Percentiles rank a stretch among this genome's conserved stretches.
Evolutionary conservation across 2,888 invertebrate species (phyloP).

Genomic region (Bunonema sp.): DNA sequence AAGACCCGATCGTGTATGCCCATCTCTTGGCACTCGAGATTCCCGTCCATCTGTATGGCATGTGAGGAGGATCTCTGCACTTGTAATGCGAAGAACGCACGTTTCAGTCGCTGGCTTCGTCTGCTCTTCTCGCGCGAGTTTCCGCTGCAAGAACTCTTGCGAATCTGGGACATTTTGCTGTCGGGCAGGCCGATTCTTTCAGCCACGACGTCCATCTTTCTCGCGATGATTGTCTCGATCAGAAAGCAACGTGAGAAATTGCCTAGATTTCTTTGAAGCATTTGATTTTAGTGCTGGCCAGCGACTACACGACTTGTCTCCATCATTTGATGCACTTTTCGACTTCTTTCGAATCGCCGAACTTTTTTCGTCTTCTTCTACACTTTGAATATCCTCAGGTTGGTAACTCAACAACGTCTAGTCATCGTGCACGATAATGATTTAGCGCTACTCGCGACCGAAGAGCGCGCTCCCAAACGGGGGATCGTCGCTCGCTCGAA

Average conservation of each 20-base stretch:
- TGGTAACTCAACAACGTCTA: constrained; percentile 11
- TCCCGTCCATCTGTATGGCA: constrained; percentile 69
- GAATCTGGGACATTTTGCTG: constrained; percentile 70
- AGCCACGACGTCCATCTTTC: constrained; percentile 58
- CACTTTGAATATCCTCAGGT: constrained; percentile 49
- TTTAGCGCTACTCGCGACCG: no score
- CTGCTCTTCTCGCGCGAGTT: constrained; percentile 71
- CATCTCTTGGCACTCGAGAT: constrained; percentile 62
- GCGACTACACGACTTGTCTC: constrained; percentile 57
- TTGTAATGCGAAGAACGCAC: constrained; percentile 3
- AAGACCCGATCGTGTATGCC: constrained; percentile 55
- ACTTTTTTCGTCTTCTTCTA: constrained; percentile 56
- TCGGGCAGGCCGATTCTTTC: constrained; percentile 54
- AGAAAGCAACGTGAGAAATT: constrained; percentile 53
- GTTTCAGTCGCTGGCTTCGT: constrained; percentile 64
- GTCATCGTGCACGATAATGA: neutral
- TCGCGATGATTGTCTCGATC: constrained; percentile 64
- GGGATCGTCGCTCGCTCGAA: no score
- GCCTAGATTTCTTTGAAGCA: neutral
- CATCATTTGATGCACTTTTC: constrained; percentile 60
- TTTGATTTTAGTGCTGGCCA: constrained; percentile 51
- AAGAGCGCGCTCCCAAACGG: no score
- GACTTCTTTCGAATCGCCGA: constrained; percentile 54
- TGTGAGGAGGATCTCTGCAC: constrained; percentile 51
- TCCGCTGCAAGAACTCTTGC: constrained; percentile 61